phyloP scores from a whole-genome alignment of 2,797 vertebrate genomes.

The Squalus acanthias region DNA sequence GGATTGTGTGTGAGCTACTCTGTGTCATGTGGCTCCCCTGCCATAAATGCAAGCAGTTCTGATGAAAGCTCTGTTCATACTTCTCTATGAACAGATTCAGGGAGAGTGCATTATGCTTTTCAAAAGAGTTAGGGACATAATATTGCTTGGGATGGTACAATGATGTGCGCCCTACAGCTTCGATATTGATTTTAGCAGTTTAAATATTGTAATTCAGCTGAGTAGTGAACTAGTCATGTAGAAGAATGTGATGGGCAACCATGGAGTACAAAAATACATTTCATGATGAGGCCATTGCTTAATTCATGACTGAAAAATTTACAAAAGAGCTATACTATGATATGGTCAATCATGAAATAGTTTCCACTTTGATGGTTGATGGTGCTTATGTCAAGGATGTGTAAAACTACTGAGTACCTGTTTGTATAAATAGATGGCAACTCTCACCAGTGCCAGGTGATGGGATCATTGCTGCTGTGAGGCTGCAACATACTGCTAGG shows the following conservation, averaged over 20 bases:
- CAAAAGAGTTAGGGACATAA: slow-evolving; percentile 58
- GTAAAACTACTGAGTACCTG: background rate
- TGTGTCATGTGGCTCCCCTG: slow-evolving; percentile 63
- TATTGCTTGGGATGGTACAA: background rate
- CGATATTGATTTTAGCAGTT: background rate
- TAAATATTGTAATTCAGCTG: background rate
- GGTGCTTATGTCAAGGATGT: background rate
- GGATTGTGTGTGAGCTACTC: slow-evolving; percentile 71
- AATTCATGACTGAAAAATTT: background rate
- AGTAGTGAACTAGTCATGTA: background rate
- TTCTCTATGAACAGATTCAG: slow-evolving; percentile 68
- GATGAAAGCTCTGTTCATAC: slow-evolving; percentile 73
- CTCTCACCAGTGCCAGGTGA: background rate
- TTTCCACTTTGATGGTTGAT: background rate
- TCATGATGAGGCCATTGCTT: background rate
- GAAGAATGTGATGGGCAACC: background rate
- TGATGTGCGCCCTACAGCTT: background rate
- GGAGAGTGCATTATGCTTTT: slow-evolving; percentile 65
- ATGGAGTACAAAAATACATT: background rate
- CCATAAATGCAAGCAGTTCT: slow-evolving; percentile 69
- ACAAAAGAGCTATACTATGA: background rate
- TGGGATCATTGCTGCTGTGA: background rate
- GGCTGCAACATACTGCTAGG: background rate
- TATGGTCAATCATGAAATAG: background rate
- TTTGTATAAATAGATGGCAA: background rate